Base-by-base conservation (phyloP, 2,113 vertebrate species). In the Colistium nudipinnis region DNA sequence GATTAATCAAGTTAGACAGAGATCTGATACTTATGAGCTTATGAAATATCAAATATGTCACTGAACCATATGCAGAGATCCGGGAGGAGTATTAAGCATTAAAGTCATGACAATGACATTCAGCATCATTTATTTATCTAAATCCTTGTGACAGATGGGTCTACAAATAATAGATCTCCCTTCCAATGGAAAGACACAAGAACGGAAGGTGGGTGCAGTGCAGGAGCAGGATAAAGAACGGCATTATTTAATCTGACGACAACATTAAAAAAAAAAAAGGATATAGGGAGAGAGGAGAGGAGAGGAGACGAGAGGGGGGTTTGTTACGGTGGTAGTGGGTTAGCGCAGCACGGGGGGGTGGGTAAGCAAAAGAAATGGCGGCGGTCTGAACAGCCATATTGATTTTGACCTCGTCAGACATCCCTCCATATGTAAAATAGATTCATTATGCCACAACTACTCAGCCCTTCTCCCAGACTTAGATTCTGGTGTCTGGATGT, bases 61-160 rank as follows among this genome's bases (percentile, higher is more conserved):
- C 71, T 52, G 13, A 76, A 85, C 85, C 87, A 87, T 86, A 85
- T 83, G 85, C 69, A 65, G 41, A 10, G 54, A 76, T 11, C 30
- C 20, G 30, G 31, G 53, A 22, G 33, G 74, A 39, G 78, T 77
- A 87, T 89, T 91, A 87, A 83, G 82, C 76, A 80, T 78, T 86
- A 89, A 90, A 88, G 88, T 88, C 85, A 85, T 78, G 85, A 90
- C 88, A 90, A 90, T 90, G 84, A 89, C 89, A 87, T 85, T 75
- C 71, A 24, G 65, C 73, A 45, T 79, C 64, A 82, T 81, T 78
- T 73, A 78, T 81, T 87, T 62, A 81, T 85, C 75, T 81, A 87
- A 88, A 90, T 86, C 87, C 82, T 22, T 9, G 74, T 75, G 87
- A 89, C 90, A 92, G 90, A 90, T 92, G 89, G 86, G 78, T 60